Base-by-base conservation (phyloP, 1,140 invertebrate species). In the Sitophilus oryzae region DNA sequence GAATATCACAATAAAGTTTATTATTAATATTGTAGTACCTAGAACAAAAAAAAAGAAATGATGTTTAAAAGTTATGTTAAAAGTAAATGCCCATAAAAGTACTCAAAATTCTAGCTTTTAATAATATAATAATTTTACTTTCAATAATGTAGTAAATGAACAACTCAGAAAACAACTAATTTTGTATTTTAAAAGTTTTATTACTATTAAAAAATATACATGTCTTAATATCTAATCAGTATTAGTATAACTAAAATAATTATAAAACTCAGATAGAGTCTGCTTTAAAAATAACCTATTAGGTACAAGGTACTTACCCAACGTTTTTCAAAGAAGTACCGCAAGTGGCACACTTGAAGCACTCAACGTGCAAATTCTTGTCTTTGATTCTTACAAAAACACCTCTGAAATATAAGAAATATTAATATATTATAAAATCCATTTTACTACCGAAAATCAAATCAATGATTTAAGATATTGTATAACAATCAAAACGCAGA, bases 321-420 rank as follows among this genome's bases (percentile, higher is more conserved):
- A 93, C 88, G 76, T 98, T 96, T 76, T 96, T 97, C 56, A 97
- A 75, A 9, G 92, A 93, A 22, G 89, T 84, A 58, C 93, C 93
- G 72, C 94, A 98, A 35, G 92, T 95, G 38, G 90, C 83, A 73
- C 94, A 98, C 73, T 93, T 94, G 80, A 98, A 96, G 74, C 94
- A 98, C 67, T 96, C 93, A 43, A 95, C 91, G 76, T 97, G 93
- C 51, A 96, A 76, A 68, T 93, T 93, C 74, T 93, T 94, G 62
- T 95, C 93, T 81, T 94, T 94, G 73, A 96, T 94, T 67, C 91
- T 84, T 35, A 94, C 92, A 78, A 95, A 96, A 30, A 96, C 93
- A 47, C 93, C 94, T 61, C 93, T 96, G 73, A 45, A 66, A 58
- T 5, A 18, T 23, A 53, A 41, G 21, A 44, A 43, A 5, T 42